Conservation (phyloP, 2,888 invertebrate genomes). For the Resseliella maxima region DNA sequence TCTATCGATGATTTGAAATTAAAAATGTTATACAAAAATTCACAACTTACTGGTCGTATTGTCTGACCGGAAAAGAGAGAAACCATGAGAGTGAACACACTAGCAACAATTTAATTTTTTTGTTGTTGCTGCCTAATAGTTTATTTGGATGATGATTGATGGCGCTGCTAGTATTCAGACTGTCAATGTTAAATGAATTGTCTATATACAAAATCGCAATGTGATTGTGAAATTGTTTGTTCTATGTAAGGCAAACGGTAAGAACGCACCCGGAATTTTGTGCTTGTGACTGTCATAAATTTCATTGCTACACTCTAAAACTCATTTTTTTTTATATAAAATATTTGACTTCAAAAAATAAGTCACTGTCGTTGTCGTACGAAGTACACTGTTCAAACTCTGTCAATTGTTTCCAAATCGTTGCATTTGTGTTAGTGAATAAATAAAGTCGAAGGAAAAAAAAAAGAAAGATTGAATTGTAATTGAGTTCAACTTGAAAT, state of each 20-base stretch:
- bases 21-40: slow-evolving; percentile 21
- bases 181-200: not conserved
- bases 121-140: not conserved
- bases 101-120: not conserved
- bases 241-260: not conserved
- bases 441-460: not conserved
- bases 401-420: not conserved
- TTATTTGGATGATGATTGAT: not conserved
- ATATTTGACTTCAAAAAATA: not conserved
- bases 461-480: not conserved
- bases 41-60: slow-evolving; percentile 53
- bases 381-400: not conserved
- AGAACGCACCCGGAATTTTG: not conserved
- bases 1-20: slow-evolving; percentile 26
- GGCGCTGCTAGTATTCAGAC: not conserved
- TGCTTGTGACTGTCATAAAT: not conserved
- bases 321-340: not conserved
- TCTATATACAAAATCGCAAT: not conserved
- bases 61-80: slow-evolving; percentile 48
- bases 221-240: too few relatives aligned
- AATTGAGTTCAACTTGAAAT: not conserved
- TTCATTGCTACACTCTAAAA: not conserved
- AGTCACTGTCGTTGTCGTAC: not conserved
- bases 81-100: slow-evolving; percentile 6
- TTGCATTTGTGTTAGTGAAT: not conserved